Base-by-base conservation (phyloP, 2,797 vertebrate genomes). In the Synanceia verrucosa region DNA sequence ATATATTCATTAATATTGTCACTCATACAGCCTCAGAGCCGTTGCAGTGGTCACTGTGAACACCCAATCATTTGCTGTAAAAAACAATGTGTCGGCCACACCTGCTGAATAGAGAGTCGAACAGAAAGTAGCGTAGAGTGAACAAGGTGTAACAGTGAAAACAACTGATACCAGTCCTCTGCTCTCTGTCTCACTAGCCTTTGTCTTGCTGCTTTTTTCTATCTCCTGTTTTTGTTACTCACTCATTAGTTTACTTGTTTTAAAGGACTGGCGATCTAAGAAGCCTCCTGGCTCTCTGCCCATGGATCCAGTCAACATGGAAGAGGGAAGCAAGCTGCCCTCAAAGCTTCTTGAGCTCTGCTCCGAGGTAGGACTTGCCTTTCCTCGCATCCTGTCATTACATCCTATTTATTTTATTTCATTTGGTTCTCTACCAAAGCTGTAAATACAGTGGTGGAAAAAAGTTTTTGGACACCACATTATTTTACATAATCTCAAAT, bases 271-370 rank as follows among this genome's bases (percentile, higher is more conserved):
- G 1, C 3, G 1, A 19, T 1, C 0, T 2, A 82, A 82, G 66
- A 93, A 91, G 68, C 86, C 93, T 6, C 48, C 79, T 0, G 96
- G 96, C 0, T 95, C 95, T 64, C 78, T 97, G 69, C 81, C 88
- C 11, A 95, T 97, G 95, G 56, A 90, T 24, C 82, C 93, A 52
- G 31, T 94, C 65, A 93, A 92, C 76, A 51, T 84, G 85, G 70
- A 75, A 8, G 90, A 90, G 18, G 68, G 55, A 65, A 73, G 37
- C 52, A 76, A 80, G 29, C 34, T 88, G 19, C 82, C 94, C 2
- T 80, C 93, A 69, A 74, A 76, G 1, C 84, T 97, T 26, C 10
- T 96, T 53, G 14, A 90, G n/a, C 92, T 90, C 0, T 97, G 93
- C 93, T 86, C 78, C 53, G 91, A 94, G 84, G 94, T 96, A 58